Conservation (phyloP, 2,797 vertebrate species). For the Gallinago solitaria region DNA sequence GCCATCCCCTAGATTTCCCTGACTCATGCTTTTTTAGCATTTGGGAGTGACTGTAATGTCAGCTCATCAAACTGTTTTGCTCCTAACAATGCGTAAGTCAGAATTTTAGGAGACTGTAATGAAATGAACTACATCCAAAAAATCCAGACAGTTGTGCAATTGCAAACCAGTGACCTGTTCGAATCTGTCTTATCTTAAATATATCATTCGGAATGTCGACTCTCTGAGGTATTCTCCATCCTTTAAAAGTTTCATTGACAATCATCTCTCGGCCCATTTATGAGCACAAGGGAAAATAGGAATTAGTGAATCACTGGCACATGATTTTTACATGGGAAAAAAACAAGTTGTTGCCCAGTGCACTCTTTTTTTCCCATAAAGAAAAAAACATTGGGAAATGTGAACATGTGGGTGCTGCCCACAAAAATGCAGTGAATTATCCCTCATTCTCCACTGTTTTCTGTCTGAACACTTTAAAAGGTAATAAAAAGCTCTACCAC, state of each 20-base stretch:
- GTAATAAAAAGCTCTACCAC: conserved; percentile 48
- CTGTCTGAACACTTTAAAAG: conserved; percentile 62
- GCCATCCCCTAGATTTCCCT: conserved; percentile 12
- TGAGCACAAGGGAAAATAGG: conserved; percentile 55
- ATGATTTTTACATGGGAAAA: conserved; percentile 66
- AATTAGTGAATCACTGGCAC: conserved; percentile 76
- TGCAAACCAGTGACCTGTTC: conserved; percentile 38
- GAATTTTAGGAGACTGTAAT: conserved; percentile 20
- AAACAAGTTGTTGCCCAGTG: conserved; percentile 49
- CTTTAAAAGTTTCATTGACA: conserved; percentile 34
- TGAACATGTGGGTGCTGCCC: conserved; percentile 72
- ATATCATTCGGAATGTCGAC: conserved; percentile 6
- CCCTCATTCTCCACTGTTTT: conserved; percentile 49
- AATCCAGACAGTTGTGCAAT: conserved; percentile 62
- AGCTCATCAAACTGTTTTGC: conserved; percentile 34
- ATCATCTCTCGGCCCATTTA: conserved; percentile 42
- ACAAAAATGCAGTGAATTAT: conserved; percentile 71
- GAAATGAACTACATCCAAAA: conserved; percentile 37
- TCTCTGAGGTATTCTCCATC: conserved; percentile 42
- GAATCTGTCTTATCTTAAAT: conserved; percentile 56
- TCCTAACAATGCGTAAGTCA: neutral
- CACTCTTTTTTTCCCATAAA: conserved; percentile 61
- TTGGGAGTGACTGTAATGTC: conserved; percentile 11
- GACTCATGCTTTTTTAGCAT: neutral
- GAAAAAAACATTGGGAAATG: conserved; percentile 71